A percentile compares a stretch with the other conserved stretches of the same genome.
Evolutionary conservation across 2,797 vertebrate genomes (phyloP).

Genomic region (Salarias fasciatus): DNA sequence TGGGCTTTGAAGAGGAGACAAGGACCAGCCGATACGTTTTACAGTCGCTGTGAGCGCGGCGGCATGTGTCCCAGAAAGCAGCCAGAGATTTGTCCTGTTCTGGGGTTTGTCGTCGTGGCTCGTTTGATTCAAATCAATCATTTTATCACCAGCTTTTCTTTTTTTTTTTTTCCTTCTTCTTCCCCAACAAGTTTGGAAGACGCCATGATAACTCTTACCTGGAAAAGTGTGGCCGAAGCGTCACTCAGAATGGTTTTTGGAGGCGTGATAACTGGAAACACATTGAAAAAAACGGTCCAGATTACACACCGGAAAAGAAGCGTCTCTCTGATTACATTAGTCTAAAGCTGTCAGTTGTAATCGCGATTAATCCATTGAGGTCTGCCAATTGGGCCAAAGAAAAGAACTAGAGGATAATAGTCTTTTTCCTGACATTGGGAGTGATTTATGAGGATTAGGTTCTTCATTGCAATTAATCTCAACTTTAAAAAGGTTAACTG

Average conservation of each 20-base stretch:
- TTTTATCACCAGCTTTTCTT: not conserved
- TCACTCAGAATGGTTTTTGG: constrained; percentile 81
- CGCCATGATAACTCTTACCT: constrained; percentile 66
- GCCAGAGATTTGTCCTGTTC: constrained; percentile 24
- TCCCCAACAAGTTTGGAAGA: no score
- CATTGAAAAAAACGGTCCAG: constrained; percentile 6
- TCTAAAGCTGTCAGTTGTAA: no score
- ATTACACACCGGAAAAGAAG: not conserved
- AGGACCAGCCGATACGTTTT: constrained; percentile 55
- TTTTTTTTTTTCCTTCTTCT: no score
- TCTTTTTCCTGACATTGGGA: no score
- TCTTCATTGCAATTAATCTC: no score
- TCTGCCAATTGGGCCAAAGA: no score
- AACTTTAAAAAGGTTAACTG: no score
- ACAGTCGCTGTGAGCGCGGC: constrained; percentile 27
- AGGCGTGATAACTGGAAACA: constrained; percentile 79
- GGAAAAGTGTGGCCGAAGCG: constrained; percentile 75
- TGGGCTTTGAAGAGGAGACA: constrained; percentile 69
- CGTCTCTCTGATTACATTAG: no score
- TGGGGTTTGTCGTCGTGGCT: constrained; percentile 13
- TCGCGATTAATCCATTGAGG: no score
- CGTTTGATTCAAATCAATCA: constrained; percentile 3
- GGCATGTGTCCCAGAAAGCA: not conserved
- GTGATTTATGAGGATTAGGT: no score
- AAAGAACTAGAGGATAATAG: no score